A percentile compares a stretch with the other conserved stretches of the same genome.
phyloP scores from a whole-genome alignment of 2,797 vertebrate genomes.

The Trachops cirrhosus region DNA sequence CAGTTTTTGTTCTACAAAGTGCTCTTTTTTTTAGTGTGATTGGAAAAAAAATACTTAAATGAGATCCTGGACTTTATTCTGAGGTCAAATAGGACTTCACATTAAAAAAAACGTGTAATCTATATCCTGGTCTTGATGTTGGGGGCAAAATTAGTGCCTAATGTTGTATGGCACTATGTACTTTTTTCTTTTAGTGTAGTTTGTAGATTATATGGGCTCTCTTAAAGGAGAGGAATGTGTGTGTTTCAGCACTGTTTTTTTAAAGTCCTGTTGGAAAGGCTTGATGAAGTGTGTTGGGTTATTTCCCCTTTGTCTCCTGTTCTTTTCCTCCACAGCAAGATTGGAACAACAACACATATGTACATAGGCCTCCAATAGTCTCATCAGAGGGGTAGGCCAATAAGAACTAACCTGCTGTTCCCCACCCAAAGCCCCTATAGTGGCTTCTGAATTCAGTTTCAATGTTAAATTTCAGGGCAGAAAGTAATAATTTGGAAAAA shows the following conservation, averaged over 20 bases:
- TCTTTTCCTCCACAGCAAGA: not conserved
- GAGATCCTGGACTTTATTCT: slow-evolving; percentile 24
- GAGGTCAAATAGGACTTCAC: not conserved
- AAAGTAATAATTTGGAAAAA: slow-evolving; percentile 42
- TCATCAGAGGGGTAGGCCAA: not conserved
- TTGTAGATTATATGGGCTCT: not conserved
- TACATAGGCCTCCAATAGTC: not conserved
- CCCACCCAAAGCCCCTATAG: not conserved
- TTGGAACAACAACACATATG: not conserved
- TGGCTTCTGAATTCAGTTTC: slow-evolving; percentile 30
- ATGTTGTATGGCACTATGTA: not conserved
- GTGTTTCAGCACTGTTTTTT: not conserved
- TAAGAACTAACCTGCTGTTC: not conserved
- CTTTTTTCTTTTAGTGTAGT: slow-evolving; percentile 9
- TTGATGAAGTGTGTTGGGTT: not conserved
- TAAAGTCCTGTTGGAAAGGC: not conserved
- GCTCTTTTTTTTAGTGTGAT: slow-evolving; percentile 36
- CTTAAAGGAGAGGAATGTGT: not conserved
- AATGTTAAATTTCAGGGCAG: slow-evolving; percentile 48
- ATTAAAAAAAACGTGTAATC: not conserved
- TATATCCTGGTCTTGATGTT: not conserved
- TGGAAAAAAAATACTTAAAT: not conserved
- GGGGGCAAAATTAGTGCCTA: not conserved
- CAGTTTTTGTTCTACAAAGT: not conserved
- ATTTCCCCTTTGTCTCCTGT: slow-evolving; percentile 52